These are phyloP conservation scores for Anguilla rostrata DNA, from an alignment of 2,113 vertebrate species.

Conservation along the genomic window DNA sequence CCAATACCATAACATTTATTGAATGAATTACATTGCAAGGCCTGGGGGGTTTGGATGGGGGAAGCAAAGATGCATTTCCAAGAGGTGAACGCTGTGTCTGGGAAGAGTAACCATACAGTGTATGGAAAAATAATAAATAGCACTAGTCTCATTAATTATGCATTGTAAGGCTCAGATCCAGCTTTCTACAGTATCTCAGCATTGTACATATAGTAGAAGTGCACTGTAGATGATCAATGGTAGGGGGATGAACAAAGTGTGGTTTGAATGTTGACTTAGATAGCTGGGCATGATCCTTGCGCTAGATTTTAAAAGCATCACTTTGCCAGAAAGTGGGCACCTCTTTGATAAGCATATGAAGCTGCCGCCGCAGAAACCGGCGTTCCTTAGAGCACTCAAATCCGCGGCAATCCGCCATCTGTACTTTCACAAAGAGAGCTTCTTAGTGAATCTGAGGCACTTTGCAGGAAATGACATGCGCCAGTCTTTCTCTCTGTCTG, in stretches of 20 bases:
- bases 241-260: neutral
- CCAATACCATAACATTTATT: no score
- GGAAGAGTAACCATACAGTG: no score
- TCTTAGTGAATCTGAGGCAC: slow-evolving; percentile 33
- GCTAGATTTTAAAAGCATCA: slow-evolving; percentile 37
- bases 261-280: neutral
- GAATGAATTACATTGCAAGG: no score
- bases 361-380: neutral
- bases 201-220: neutral
- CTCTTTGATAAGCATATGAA: slow-evolving; percentile 7
- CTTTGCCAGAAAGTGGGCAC: slow-evolving; percentile 24
- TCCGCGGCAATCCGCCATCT: neutral
- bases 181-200: neutral
- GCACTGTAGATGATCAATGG: neutral
- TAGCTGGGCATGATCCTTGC: slow-evolving; percentile 14
- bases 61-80: no score
- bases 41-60: no score
- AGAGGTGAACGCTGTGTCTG: no score
- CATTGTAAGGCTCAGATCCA: neutral
- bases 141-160: neutral
- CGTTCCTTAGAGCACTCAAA: neutral
- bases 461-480: slow-evolving; percentile 46
- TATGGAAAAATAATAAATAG: no score
- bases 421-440: neutral
- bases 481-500: slow-evolving; percentile 31